These are phyloP conservation scores for Carollia perspicillata DNA, from an alignment of 2,113 vertebrate genomes.

Conservation along the genomic window DNA sequence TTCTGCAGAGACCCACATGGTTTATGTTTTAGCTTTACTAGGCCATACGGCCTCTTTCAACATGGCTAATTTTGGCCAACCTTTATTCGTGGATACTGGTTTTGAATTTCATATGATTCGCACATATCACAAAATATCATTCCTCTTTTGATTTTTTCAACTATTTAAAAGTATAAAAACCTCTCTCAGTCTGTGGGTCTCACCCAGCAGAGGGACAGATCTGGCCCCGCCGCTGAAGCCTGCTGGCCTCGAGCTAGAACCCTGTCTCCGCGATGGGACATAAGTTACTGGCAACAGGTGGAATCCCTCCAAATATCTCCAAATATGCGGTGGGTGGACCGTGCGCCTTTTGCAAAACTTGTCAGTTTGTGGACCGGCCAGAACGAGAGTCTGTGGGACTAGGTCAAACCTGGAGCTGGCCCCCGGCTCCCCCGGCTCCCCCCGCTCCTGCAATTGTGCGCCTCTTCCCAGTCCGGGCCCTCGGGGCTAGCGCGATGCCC, in stretches of 20 bases:
- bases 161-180: not conserved
- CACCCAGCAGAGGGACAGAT: not conserved
- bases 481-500: not conserved
- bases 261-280: not conserved
- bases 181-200: not conserved
- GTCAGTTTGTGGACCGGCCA: not conserved
- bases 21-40: not conserved
- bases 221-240: not conserved
- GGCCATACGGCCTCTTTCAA: not conserved
- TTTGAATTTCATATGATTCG: not conserved
- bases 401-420: not conserved
- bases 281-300: rapidly evolving
- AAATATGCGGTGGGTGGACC: not conserved
- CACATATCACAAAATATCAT: not conserved
- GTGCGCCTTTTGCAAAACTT: not conserved
- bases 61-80: not conserved
- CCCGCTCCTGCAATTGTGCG: not conserved
- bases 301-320: not conserved
- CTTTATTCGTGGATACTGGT: not conserved
- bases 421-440: too few relatives aligned
- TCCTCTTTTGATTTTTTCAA: not conserved
- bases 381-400: not conserved
- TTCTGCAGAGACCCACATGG: not conserved
- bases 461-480: too few relatives aligned
- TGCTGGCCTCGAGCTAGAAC: not conserved